Conservation (phyloP, 2,113 vertebrate genomes). For the Nesogale talazaci region DNA sequence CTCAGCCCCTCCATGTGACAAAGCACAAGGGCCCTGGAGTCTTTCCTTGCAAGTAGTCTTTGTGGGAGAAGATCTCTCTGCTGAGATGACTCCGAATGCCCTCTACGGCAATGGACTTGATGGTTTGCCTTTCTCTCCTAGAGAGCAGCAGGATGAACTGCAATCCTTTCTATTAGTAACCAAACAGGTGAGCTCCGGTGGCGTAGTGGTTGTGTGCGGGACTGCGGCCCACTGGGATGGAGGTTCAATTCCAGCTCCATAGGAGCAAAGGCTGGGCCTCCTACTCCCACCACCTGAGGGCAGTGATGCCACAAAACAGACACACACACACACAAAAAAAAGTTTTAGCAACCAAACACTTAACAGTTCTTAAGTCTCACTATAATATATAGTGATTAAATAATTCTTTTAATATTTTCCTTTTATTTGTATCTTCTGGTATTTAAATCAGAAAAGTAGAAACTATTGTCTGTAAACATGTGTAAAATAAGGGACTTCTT, state of each 20-base stretch:
- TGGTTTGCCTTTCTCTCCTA: background rate
- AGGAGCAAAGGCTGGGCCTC: too few species aligned
- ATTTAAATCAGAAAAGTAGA: slow-evolving; percentile 34
- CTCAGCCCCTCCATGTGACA: background rate
- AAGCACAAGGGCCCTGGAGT: background rate
- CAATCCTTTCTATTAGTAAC: background rate
- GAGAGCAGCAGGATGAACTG: background rate
- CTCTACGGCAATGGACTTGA: background rate
- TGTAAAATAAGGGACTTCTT: slow-evolving; percentile 36
- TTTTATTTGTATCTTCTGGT: background rate
- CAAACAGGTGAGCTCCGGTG: too few species aligned
- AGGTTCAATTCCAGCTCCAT: too few species aligned
- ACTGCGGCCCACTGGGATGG: too few species aligned
- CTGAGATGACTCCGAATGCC: background rate
- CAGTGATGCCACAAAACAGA: too few species aligned
- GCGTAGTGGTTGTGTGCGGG: too few species aligned
- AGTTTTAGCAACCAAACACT: background rate
- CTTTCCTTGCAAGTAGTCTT: background rate
- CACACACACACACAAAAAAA: too few species aligned
- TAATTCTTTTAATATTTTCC: background rate
- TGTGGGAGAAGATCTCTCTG: background rate
- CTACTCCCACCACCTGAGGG: too few species aligned
- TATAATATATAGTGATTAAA: slow-evolving; percentile 28
- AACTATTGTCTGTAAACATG: background rate
- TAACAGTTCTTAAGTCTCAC: background rate